These are phyloP conservation scores for Leptodactylus fuscus DNA, from an alignment of 2,113 vertebrate species.

Conservation along the genomic window DNA sequence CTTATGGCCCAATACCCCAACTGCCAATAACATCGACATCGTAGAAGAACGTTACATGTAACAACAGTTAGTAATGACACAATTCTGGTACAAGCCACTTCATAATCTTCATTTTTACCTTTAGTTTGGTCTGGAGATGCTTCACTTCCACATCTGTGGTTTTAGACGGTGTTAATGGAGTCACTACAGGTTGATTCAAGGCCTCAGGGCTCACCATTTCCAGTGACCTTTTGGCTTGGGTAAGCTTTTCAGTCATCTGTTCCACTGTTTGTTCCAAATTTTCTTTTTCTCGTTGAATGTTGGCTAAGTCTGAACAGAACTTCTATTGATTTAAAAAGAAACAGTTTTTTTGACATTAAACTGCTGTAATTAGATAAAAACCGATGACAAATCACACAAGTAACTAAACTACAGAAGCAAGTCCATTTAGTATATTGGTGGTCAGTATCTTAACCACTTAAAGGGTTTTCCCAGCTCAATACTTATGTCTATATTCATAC, in stretches of 20 bases:
- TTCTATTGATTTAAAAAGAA: constrained; percentile 71
- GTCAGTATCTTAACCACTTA: no score
- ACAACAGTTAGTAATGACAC: background rate
- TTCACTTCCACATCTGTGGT: constrained; percentile 83
- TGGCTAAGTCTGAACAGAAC: constrained; percentile 82
- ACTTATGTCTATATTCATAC: no score
- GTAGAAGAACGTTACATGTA: background rate
- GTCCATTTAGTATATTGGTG: no score
- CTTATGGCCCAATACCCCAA: background rate
- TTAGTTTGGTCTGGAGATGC: constrained; percentile 88
- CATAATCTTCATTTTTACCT: constrained; percentile 74
- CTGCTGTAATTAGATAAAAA: no score
- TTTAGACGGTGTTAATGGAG: constrained; percentile 72
- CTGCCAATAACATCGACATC: no score
- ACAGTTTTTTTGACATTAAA: background rate
- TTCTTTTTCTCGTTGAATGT: constrained; percentile 84
- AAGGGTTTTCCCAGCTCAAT: no score
- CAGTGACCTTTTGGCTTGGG: constrained; percentile 68
- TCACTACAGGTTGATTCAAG: constrained; percentile 67
- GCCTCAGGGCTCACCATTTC: constrained; percentile 63
- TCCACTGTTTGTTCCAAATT: constrained; percentile 79
- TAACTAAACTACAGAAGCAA: no score
- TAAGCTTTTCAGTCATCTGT: constrained; percentile 80
- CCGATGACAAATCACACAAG: no score
- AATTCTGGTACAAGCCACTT: background rate